Evolutionary conservation across 2,797 vertebrate genomes (phyloP).

Genomic region (Spea hammondii): DNA sequence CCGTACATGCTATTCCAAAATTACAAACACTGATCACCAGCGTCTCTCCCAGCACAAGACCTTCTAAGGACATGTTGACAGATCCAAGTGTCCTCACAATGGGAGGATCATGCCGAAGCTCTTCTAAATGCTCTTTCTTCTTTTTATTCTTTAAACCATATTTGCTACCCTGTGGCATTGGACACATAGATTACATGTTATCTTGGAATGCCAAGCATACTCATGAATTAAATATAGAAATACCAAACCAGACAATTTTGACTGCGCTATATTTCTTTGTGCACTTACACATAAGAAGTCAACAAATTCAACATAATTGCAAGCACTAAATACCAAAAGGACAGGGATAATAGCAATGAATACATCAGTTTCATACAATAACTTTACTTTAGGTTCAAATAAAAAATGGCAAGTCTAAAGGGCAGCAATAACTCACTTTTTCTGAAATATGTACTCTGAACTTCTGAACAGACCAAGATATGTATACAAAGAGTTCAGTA

Average conservation of each 20-base stretch:
- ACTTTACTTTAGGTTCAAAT: too few relatives aligned
- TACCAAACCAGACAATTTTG: too few relatives aligned
- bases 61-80: conserved; percentile 63
- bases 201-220: too few relatives aligned
- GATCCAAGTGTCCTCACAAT: conserved; percentile 66
- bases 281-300: too few relatives aligned
- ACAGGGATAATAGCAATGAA: too few relatives aligned
- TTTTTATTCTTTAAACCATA: conserved; percentile 56
- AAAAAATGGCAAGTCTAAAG: too few relatives aligned
- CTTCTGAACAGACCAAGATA: background rate
- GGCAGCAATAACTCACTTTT: too few relatives aligned
- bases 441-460: background rate
- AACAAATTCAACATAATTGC: too few relatives aligned
- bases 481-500: background rate
- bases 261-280: too few relatives aligned
- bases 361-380: too few relatives aligned
- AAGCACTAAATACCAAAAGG: too few relatives aligned
- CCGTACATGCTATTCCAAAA: conserved; percentile 62
- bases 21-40: conserved; percentile 67
- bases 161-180: conserved; percentile 47
- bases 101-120: conserved; percentile 71
- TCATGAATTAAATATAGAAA: too few relatives aligned
- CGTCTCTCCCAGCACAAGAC: conserved; percentile 63
- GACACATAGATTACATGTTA: background rate
- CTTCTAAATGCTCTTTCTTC: conserved; percentile 56